These are phyloP conservation scores for Gorsachius magnificus DNA, from an alignment of 2,797 vertebrate genomes.

Conservation along the genomic window DNA sequence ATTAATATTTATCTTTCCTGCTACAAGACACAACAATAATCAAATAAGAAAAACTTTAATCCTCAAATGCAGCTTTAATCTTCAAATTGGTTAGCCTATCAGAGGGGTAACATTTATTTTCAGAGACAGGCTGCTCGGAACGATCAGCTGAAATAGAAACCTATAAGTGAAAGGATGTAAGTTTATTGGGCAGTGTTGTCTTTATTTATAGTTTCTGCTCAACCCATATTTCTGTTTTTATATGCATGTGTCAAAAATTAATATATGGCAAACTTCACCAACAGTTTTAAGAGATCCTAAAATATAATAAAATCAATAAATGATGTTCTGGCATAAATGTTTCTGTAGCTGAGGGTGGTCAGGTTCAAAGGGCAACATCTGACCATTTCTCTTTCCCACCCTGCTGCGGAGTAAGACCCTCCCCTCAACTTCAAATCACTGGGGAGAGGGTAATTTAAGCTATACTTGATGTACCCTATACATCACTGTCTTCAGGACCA, in stretches of 20 bases:
- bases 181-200: constrained; percentile 52
- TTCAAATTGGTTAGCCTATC: constrained; percentile 62
- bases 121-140: constrained; percentile 41
- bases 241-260: constrained; percentile 37
- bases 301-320: constrained; percentile 71
- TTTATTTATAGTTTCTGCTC: constrained; percentile 54
- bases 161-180: constrained; percentile 23
- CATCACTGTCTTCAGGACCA: constrained; percentile 93
- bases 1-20: constrained; percentile 47
- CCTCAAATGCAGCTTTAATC: constrained; percentile 60
- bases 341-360: constrained; percentile 79
- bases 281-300: constrained; percentile 56
- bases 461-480: constrained; percentile 95
- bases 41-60: constrained; percentile 64
- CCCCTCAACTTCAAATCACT: constrained; percentile 80
- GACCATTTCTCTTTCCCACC: constrained; percentile 88
- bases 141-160: constrained; percentile 48
- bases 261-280: constrained; percentile 46
- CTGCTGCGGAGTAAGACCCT: constrained; percentile 81
- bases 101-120: constrained; percentile 54
- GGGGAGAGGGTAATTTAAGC: constrained; percentile 97
- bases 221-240: constrained; percentile 50
- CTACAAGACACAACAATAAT: constrained; percentile 29
- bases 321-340: constrained; percentile 54
- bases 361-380: constrained; percentile 87